Base-by-base conservation (phyloP, 2,797 vertebrate species). In the Lagorchestes hirsutus region DNA sequence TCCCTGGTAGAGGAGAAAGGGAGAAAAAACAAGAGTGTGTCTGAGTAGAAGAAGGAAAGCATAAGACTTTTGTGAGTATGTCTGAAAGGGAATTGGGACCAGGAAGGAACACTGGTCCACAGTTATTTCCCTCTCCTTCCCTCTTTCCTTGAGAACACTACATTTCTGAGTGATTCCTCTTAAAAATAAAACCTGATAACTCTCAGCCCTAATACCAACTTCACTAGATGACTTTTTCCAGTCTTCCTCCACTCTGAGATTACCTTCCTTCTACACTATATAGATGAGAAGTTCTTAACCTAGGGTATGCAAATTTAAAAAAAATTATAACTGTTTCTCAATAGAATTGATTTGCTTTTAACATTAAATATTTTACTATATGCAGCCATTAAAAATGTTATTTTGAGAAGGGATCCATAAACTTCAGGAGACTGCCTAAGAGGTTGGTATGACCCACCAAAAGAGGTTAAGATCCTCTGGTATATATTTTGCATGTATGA, bases 1-100 rank as follows among this genome's bases (percentile, higher is more conserved):
- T 98, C 97, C 96, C 96, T 97, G 94, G 94, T 1, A 0, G 97
- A 97, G 96, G 93, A 97, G 50, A 93, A 92, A 91, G 74, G 95
- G 92, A 91, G n/a, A 93, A 90, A 90, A 52, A 93, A 1, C 31
- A n/a, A 67, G 24, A 5, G 54, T 34, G 74, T n/a, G 50, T 87
- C 40, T 95, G 74, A 96, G 58, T 91, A 50, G 94, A 97, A 94
- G 94, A 97, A 94, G 91, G 92, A 93, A 97, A 94, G 90, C 92
- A 93, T 13, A 57, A n/a, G 29, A 50, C 31, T 18, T 22, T 29
- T 54, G 59, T 54, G 4, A 18, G 1, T 54, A 16, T 54, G 1
- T 54, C 58, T 54, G 54, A 59, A 46, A 87, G 56, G 54, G 24
- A 92, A 31, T 91, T 34, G 52, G 54, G 87, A 55, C 31, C 56